Evolutionary conservation across 2,888 invertebrate species (phyloP).

Genomic region (Drosophila robusta): DNA sequence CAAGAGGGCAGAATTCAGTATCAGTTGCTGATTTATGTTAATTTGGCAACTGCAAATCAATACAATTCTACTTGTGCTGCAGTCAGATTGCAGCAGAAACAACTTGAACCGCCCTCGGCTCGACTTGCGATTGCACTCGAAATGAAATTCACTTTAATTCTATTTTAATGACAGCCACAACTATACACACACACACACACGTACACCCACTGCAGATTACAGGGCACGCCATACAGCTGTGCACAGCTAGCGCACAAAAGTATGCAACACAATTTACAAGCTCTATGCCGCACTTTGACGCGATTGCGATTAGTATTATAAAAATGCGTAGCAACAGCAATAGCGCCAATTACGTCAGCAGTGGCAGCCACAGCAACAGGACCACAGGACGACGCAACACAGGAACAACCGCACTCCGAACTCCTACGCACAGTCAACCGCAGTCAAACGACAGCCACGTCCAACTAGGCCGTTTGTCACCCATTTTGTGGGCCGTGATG

Average conservation of each 20-base stretch:
- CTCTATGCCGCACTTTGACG: not conserved
- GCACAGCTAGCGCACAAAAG: conserved; percentile 24
- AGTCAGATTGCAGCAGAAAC: not conserved
- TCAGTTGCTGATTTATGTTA: not conserved
- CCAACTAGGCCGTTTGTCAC: conserved; percentile 21
- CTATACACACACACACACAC: conserved; percentile 2
- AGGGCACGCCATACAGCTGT: too few relatives aligned
- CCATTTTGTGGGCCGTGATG: conserved; percentile 14
- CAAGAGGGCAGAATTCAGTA: too few relatives aligned
- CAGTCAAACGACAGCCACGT: conserved; percentile 24
- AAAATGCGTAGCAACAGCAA: not conserved
- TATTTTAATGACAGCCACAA: conserved; percentile 31
- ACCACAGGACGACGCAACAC: not conserved
- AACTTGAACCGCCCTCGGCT: conserved; percentile 16
- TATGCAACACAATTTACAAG: conserved; percentile 38
- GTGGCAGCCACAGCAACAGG: conserved; percentile 6
- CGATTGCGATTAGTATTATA: conserved; percentile 20
- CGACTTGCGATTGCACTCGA: conserved; percentile 10
- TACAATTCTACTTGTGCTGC: not conserved
- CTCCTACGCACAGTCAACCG: conserved; percentile 28
- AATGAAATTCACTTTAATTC: conserved; percentile 48
- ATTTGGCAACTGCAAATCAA: conserved; percentile 4
- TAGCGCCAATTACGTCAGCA: conserved; percentile 34
- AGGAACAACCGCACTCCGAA: not conserved
- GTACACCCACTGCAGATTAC: conserved; percentile 30